phyloP scores from a whole-genome alignment of 2,888 invertebrate species.

The Ennomos quercinarius region DNA sequence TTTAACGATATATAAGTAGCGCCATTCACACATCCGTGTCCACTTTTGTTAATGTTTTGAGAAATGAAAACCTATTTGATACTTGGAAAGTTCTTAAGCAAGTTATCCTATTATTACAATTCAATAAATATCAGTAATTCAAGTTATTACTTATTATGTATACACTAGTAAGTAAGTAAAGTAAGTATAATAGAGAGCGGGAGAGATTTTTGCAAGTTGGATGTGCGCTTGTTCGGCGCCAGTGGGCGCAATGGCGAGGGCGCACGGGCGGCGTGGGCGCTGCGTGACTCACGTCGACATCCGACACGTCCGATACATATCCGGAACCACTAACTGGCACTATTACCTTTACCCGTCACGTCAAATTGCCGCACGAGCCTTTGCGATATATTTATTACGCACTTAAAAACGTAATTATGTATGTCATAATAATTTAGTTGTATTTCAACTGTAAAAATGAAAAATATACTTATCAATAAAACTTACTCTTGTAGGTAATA shows the following conservation, averaged over 20 bases:
- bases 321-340: slow-evolving; percentile 83
- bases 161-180: too few species aligned
- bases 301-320: slow-evolving; percentile 85
- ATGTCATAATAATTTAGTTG: too few species aligned
- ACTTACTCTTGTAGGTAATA: too few species aligned
- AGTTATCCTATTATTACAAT: too few species aligned
- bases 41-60: not conserved
- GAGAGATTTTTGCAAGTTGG: slow-evolving; percentile 38
- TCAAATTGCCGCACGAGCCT: slow-evolving; percentile 69
- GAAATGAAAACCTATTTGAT: not conserved
- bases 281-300: slow-evolving; percentile 84
- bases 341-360: slow-evolving; percentile 65
- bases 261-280: slow-evolving; percentile 64
- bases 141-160: not conserved
- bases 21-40: slow-evolving; percentile 1
- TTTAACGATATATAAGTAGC: slow-evolving; percentile 27
- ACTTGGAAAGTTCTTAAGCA: not conserved
- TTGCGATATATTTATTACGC: slow-evolving; percentile 54
- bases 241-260: slow-evolving; percentile 48
- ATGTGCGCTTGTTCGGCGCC: slow-evolving; percentile 38
- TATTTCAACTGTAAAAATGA: too few species aligned
- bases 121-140: too few species aligned
- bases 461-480: too few species aligned
- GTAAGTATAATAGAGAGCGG: slow-evolving; percentile 28
- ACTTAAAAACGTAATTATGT: too few species aligned